These are phyloP conservation scores for Papilio machaon DNA, from an alignment of 1,140 invertebrate genomes.

Conservation along the genomic window DNA sequence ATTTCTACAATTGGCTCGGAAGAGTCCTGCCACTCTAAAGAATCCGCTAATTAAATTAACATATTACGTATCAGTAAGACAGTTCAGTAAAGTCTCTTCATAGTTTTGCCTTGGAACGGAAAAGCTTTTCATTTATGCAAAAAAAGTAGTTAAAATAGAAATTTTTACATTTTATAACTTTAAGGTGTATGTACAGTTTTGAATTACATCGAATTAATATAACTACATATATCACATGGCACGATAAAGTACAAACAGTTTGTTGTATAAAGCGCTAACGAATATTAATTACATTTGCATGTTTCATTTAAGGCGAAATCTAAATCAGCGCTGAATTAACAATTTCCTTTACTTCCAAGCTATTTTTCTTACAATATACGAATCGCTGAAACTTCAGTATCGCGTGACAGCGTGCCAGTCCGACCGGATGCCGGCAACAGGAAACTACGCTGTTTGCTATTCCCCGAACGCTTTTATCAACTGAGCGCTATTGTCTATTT, in stretches of 20 bases:
- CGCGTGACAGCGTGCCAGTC: constrained; percentile 53
- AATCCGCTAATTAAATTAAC: background rate
- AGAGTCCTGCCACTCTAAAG: background rate
- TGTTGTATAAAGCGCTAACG: constrained; percentile 5
- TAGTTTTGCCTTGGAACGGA: too few relatives aligned
- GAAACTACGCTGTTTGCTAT: constrained; percentile 57
- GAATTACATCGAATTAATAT: background rate
- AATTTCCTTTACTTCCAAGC: constrained; percentile 28
- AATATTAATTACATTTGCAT: constrained; percentile 27
- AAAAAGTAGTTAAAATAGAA: too few relatives aligned
- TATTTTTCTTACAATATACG: constrained; percentile 35
- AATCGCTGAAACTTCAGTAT: constrained; percentile 45
- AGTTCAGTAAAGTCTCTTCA: too few relatives aligned
- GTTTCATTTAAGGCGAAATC: constrained; percentile 21
- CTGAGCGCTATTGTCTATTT: constrained; percentile 40
- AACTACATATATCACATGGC: background rate
- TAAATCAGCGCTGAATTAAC: constrained; percentile 38
- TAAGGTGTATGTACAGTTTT: background rate
- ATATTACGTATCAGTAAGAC: background rate
- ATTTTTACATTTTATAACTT: too few relatives aligned
- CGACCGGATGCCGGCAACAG: constrained; percentile 50
- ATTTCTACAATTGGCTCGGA: background rate
- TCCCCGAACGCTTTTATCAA: constrained; percentile 46
- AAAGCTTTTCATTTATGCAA: too few relatives aligned
- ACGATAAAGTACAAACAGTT: background rate